These are phyloP conservation scores for Melanotaenia duboulayi DNA, from an alignment of 2,113 vertebrate species.

Conservation along the genomic window DNA sequence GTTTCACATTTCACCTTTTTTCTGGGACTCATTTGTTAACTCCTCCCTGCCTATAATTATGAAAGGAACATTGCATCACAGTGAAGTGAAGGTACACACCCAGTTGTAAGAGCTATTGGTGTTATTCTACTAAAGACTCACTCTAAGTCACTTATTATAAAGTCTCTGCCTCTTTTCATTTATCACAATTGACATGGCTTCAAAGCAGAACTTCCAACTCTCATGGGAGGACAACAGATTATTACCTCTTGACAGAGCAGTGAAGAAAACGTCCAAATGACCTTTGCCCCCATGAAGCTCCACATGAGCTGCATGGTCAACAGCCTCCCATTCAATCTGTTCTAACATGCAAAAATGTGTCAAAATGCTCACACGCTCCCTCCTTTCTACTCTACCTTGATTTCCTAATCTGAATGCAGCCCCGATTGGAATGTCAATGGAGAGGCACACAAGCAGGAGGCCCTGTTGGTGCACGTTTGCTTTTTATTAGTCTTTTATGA, in stretches of 20 bases:
- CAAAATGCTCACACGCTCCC: constrained; percentile 8
- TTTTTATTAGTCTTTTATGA: background rate
- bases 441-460: background rate
- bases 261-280: no score
- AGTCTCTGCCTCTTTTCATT: background rate
- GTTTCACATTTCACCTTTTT: constrained; percentile 8
- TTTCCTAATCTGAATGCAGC: constrained; percentile 26
- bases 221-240: no score
- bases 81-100: constrained; percentile 26
- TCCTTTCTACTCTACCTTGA: background rate
- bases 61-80: constrained; percentile 21
- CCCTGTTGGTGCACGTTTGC: background rate
- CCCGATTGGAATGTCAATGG: background rate
- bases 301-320: no score
- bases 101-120: constrained; percentile 1
- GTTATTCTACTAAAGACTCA: background rate
- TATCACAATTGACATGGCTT: no score
- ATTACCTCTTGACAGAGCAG: background rate
- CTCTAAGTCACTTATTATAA: background rate
- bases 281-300: no score
- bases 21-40: no score
- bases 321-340: background rate
- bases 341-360: constrained; percentile 4
- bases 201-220: no score
- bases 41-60: background rate